These are phyloP conservation scores for Epinephelus fuscoguttatus DNA, from an alignment of 2,113 vertebrate species.

Conservation along the genomic window DNA sequence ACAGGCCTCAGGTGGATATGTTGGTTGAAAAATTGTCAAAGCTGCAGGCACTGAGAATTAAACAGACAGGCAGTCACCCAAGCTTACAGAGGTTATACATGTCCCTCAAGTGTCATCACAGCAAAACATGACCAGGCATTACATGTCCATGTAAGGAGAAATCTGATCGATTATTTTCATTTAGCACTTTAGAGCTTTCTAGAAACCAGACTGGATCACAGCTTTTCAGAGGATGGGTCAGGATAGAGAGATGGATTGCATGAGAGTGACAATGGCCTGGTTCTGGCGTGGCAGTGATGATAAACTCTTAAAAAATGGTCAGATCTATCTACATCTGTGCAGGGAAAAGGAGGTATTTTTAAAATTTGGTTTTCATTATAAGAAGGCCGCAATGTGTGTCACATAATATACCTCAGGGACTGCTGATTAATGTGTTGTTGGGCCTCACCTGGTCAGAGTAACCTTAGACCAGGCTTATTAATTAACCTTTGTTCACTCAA, in stretches of 20 bases:
- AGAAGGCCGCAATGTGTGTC: background rate
- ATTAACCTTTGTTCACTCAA: background rate
- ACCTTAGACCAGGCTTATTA: background rate
- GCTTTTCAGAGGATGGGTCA: background rate
- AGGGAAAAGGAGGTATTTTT: background rate
- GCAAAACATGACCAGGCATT: conserved; percentile 18
- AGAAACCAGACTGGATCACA: background rate
- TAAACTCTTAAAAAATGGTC: background rate
- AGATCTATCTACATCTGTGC: background rate
- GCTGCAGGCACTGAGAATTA: background rate
- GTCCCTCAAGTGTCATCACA: background rate
- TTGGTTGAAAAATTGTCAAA: background rate
- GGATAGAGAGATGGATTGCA: background rate
- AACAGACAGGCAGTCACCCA: background rate
- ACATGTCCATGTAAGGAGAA: conserved; percentile 1
- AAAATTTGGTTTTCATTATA: background rate
- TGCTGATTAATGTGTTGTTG: background rate
- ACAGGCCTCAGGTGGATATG: background rate
- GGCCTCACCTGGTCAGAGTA: background rate
- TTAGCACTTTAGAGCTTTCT: background rate
- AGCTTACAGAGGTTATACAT: background rate
- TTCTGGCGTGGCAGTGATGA: background rate
- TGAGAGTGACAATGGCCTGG: background rate
- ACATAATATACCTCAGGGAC: background rate
- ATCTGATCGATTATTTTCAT: conserved; percentile 18